Evolutionary conservation across 2,888 invertebrate species (phyloP), one percentile per base, ranked within the genome.

Genomic region (Halocaridina rubra): DNA sequence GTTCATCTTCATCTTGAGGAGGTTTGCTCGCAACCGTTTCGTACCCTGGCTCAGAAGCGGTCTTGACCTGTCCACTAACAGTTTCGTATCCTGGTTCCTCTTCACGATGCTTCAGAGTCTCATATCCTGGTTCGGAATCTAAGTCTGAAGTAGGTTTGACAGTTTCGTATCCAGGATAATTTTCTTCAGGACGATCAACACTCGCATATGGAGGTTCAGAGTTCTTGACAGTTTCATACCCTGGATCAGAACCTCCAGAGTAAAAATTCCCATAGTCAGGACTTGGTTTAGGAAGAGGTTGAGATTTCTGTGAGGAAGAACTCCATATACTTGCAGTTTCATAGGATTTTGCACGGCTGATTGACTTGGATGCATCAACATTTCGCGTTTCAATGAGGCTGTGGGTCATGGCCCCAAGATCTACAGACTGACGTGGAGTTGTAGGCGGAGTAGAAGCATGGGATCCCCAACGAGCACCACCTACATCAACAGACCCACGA

Each of bases 31-130:
- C 61, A 4, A 86, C 86, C 27, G 80, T 86, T 29, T 86, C 86
- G 67, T 86, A 86, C 5, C 86, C 84, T n/a, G 86, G 79, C 19
- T 86, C 86, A n/a, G 82, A 79, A 19, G 76, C 53, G 2, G 69
- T 39, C 30, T 71, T 59, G n/a, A 74, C 32, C 32, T 78, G 64
- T 32, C 78, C 86, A 24, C 79, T 82, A 16, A 88, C 86, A 1
- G 88, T 88, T 67, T 88, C 88, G 24, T 88, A 88, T 13, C 88
- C 88, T n/a, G 86, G 81, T 27, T 88, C 88, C 59, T 82, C 79
- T 77, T 85, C 82, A n/a, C 86, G 74, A 59, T 84, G 81, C 16
- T 80, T 88, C n/a, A 88, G 72, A 0, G 88, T 88, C 30, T 88
- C 88, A 74, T 88, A 88, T 1, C 88, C 88, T 2, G 88, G 84